A percentile compares a stretch with the other conserved stretches of the same genome.
Evolutionary conservation across 1,140 invertebrate genomes (phyloP).

Genomic region (Drosophila repletoides): DNA sequence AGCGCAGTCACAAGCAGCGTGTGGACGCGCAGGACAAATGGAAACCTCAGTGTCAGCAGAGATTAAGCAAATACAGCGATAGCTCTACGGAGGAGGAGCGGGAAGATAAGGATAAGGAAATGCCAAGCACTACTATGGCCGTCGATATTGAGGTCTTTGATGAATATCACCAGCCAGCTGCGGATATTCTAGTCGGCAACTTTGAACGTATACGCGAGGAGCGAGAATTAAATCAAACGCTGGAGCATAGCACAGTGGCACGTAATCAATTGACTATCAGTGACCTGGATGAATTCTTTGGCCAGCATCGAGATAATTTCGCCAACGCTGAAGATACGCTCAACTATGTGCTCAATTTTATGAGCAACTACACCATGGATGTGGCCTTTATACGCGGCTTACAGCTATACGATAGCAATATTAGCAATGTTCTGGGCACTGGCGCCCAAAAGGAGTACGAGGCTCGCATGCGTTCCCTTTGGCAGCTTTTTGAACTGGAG

Average conservation of each 20-base stretch:
- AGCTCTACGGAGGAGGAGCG: too few relatives aligned
- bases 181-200: slow-evolving; percentile 58
- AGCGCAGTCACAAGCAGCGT: slow-evolving; percentile 37
- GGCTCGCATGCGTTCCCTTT: slow-evolving; percentile 59
- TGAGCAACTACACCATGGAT: slow-evolving; percentile 72
- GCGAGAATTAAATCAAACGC: slow-evolving; percentile 52
- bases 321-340: slow-evolving; percentile 35
- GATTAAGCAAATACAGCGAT: not conserved
- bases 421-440: slow-evolving; percentile 50
- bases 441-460: slow-evolving; percentile 70
- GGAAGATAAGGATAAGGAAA: not conserved
- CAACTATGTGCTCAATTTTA: slow-evolving; percentile 57
- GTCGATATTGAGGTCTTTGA: slow-evolving; percentile 78
- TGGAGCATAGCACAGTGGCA: slow-evolving; percentile 14
- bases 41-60: slow-evolving; percentile 45
- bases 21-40: slow-evolving; percentile 37
- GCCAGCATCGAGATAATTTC: slow-evolving; percentile 47
- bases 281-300: slow-evolving; percentile 71
- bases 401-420: slow-evolving; percentile 59
- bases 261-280: slow-evolving; percentile 70
- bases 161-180: slow-evolving; percentile 69
- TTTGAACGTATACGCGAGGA: slow-evolving; percentile 72
- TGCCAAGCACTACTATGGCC: slow-evolving; percentile 38
- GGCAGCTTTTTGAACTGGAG: slow-evolving; percentile 69
- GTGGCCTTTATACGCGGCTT: slow-evolving; percentile 69